A percentile compares a stretch with the other conserved stretches of the same genome.
These are phyloP conservation scores for Gymnarchus niloticus DNA, from an alignment of 2,113 vertebrate genomes.

Conservation along the genomic window DNA sequence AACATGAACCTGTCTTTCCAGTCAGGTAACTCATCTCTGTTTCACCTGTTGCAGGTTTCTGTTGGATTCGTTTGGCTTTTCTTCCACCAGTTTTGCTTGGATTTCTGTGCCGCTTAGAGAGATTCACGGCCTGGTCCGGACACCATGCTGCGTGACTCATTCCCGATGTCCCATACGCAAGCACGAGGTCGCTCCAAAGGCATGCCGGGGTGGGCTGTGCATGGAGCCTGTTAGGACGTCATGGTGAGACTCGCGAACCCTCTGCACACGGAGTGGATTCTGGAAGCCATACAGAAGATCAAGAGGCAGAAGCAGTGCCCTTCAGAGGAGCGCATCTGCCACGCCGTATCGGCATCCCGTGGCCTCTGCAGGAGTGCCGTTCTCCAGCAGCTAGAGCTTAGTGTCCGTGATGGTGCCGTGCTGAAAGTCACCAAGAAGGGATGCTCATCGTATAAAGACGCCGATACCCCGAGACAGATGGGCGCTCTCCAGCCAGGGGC, in stretches of 20 bases:
- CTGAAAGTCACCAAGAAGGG: conserved; percentile 99
- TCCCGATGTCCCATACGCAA: too few species aligned
- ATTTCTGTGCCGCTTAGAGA: background rate
- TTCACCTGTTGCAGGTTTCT: background rate
- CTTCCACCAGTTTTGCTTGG: background rate
- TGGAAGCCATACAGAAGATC: conserved; percentile 99
- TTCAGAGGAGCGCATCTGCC: conserved; percentile 95
- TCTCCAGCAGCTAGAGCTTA: conserved; percentile 89
- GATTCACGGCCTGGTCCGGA: background rate
- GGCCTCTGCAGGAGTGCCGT: conserved; percentile 91
- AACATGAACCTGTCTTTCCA: background rate
- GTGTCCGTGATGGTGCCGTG: conserved; percentile 93
- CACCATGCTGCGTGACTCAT: conserved; percentile 38
- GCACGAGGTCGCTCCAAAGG: too few species aligned
- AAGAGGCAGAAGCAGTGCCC: conserved; percentile 98
- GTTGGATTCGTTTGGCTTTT: background rate
- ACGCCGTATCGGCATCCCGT: conserved; percentile 85
- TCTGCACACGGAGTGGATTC: conserved; percentile 99
- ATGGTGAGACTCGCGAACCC: conserved; percentile 99
- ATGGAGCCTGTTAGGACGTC: conserved; percentile 80
- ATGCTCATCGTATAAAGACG: conserved; percentile 94
- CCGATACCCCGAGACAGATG: conserved; percentile 82
- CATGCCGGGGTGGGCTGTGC: conserved; percentile 82
- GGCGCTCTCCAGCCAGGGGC: conserved; percentile 69
- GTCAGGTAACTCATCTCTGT: background rate